Evolutionary conservation across 2,113 vertebrate genomes (phyloP).

Genomic region (Fregata magnificens): DNA sequence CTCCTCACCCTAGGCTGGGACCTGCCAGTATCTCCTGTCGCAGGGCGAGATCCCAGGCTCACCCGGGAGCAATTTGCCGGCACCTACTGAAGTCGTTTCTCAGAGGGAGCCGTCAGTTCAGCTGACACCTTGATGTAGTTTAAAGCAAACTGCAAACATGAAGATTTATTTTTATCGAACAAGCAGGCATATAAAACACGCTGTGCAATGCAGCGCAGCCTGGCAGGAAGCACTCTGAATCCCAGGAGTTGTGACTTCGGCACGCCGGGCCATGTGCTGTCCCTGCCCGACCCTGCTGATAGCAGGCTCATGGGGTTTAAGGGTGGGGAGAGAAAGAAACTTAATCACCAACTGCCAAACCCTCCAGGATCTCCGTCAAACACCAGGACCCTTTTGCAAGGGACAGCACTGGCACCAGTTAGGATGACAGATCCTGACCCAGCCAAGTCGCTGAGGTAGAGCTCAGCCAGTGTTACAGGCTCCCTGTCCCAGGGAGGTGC

Average conservation of each 20-base stretch:
- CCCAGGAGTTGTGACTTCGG: not conserved
- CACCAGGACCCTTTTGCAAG: not conserved
- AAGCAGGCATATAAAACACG: not conserved
- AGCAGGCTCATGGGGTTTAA: not conserved
- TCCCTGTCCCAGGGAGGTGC: not conserved
- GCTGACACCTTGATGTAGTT: conserved; percentile 56
- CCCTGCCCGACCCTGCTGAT: not conserved
- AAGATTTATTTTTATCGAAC: conserved; percentile 34
- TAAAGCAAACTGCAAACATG: conserved; percentile 31
- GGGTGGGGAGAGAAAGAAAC: not conserved
- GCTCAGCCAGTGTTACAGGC: accelerated
- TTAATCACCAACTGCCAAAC: not conserved
- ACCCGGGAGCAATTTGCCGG: not conserved
- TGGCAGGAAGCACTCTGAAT: not conserved
- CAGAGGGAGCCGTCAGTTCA: conserved; percentile 10
- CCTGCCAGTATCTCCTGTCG: accelerated
- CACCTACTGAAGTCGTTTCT: not conserved
- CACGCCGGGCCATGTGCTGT: accelerated
- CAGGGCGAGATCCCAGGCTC: not conserved
- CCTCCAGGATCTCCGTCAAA: not conserved
- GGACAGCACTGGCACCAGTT: accelerated
- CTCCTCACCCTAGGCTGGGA: not conserved
- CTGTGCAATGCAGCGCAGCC: not conserved
- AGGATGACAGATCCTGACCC: not conserved
- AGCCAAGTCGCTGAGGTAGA: accelerated